Conservation (phyloP, 2,797 vertebrate species). For the Pseudomugil tenellus region DNA sequence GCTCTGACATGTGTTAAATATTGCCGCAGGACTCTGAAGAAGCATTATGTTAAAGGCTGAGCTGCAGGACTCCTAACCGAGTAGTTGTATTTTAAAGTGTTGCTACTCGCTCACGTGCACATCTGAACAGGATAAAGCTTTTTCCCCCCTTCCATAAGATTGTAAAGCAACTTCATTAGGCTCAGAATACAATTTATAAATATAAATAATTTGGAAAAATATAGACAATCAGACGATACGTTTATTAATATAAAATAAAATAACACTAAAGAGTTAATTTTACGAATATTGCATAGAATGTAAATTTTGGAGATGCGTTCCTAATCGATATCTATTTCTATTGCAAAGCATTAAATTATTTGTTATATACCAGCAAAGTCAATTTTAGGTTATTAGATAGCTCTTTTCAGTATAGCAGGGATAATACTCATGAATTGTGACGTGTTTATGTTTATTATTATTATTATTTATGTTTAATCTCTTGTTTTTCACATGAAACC, state of each 20-base stretch:
- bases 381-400: neutral
- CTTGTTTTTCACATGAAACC: neutral
- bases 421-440: neutral
- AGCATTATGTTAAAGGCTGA: neutral
- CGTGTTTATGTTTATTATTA: too few relatives aligned
- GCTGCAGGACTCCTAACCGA: neutral
- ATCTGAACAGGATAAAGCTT: neutral
- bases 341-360: neutral
- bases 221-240: neutral
- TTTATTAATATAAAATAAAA: neutral
- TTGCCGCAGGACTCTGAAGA: neutral
- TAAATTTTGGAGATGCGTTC: neutral
- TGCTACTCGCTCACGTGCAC: neutral
- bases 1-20: neutral
- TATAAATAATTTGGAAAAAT: too few relatives aligned
- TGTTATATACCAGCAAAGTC: neutral
- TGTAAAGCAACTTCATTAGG: neutral
- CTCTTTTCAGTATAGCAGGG: slow-evolving; percentile 6
- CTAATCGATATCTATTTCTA: neutral
- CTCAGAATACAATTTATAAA: neutral
- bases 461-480: too few relatives aligned
- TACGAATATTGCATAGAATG: neutral
- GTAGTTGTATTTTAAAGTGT: neutral
- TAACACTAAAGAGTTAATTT: neutral
- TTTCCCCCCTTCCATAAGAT: too few relatives aligned